Evolutionary conservation across 2,888 invertebrate species (phyloP), one percentile per base, ranked within the genome.

Genomic region (Odontocolon sp.): DNA sequence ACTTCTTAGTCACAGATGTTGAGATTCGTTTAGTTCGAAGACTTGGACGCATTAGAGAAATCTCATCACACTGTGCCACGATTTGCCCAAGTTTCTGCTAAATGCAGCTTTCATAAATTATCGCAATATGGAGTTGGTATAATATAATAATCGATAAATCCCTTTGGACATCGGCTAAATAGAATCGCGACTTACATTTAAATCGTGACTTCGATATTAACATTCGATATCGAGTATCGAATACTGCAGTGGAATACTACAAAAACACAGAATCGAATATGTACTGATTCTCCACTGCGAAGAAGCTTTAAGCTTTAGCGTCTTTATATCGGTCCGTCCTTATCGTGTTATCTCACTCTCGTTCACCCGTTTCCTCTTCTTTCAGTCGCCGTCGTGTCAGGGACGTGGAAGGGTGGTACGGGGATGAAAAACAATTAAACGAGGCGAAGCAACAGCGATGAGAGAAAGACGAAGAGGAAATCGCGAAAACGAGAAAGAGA

Each of bases 401-500:
- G 47, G 61, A 61, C 26, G 56, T 28, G 31, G 28, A 36, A 28
- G 71, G 54, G 57, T 33, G 57, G 50, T 21, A 42, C 42, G 36
- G 9, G 42, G 36, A 26, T 33, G 63, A 61, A 72, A 78, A 75
- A 71, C 74, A 75, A 72, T 77, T 71, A 72, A 72, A 42, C 31
- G 71, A 18, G 38, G 31, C 40, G 16, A 14, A 54, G 70, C 6
- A 45, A 26, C 42, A 18, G 38, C 42, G 61, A 3, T 36, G 16
- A 26, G 38, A n/a, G 4, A 42, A 9, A 18, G 14, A 14, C 47
- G 38, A 18, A 8, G 31, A 52, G 66, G 45, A 54, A 72, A 38
- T 59, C 50, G 50, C 16, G 69, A 56, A 80, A 82, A 82, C 78
- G 81, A 85, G 57, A 68, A 52, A 68, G 79, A 75, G 72, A 81